A percentile compares a stretch with the other conserved stretches of the same genome.
Conservation (phyloP, 2,113 vertebrate species). For the Grammomys dolichurus region DNA sequence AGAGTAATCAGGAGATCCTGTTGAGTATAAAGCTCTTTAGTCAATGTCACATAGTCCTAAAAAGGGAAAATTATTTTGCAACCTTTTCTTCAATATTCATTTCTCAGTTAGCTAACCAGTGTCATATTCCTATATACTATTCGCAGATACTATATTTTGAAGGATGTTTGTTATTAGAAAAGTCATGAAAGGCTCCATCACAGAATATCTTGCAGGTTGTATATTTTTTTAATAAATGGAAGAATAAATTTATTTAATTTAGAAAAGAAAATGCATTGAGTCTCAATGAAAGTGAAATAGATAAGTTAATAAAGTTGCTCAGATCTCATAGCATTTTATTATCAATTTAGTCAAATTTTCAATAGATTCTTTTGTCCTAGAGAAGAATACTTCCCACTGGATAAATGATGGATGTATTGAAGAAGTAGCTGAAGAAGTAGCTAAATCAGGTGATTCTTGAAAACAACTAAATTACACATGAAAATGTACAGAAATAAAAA, state of each 20-base stretch:
- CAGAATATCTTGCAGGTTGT: not conserved
- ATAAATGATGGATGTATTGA: not conserved
- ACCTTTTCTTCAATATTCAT: not conserved
- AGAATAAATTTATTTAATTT: not conserved
- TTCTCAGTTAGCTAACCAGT: not conserved
- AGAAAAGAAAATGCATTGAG: not conserved
- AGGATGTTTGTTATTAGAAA: not conserved
- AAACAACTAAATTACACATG: not conserved
- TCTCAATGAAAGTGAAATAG: not conserved
- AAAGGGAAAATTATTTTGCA: not conserved
- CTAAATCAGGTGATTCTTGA: not conserved
- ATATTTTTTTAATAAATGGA: not conserved
- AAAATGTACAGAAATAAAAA: not conserved
- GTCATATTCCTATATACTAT: not conserved
- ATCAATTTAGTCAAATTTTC: not conserved
- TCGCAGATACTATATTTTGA: not conserved
- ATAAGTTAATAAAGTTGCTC: not conserved
- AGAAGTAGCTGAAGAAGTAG: not conserved
- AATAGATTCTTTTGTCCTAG: not conserved
- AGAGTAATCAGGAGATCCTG: not conserved
- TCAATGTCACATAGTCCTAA: not conserved
- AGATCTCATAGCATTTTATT: not conserved
- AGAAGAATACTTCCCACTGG: not conserved
- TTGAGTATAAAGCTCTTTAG: not conserved
- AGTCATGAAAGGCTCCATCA: not conserved